These are phyloP conservation scores for Neogobius melanostomus DNA, from an alignment of 2,113 vertebrate species.

Conservation along the genomic window DNA sequence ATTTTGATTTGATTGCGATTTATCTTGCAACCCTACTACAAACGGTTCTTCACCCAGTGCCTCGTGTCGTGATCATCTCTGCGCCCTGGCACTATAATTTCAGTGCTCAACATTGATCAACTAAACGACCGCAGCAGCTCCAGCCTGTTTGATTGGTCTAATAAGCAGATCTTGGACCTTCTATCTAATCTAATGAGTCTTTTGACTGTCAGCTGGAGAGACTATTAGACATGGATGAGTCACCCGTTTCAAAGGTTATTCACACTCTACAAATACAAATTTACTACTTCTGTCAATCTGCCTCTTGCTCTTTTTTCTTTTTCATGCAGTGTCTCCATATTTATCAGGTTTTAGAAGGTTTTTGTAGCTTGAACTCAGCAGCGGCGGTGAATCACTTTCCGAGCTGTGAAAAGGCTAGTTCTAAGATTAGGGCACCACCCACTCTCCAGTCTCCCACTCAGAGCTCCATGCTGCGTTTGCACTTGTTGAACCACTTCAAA, in stretches of 20 bases:
- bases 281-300: neutral
- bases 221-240: neutral
- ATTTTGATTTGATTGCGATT: too few relatives aligned
- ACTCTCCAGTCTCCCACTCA: slow-evolving; percentile 41
- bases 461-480: slow-evolving; percentile 11
- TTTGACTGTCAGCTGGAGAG: slow-evolving; percentile 7
- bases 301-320: slow-evolving; percentile 10
- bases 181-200: slow-evolving; percentile 5
- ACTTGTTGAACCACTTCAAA: slow-evolving; percentile 26
- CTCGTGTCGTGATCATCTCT: slow-evolving; percentile 19
- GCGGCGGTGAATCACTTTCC: slow-evolving; percentile 47
- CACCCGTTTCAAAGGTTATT: neutral
- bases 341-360: slow-evolving; percentile 30
- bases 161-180: slow-evolving; percentile 5
- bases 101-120: neutral
- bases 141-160: slow-evolving; percentile 5
- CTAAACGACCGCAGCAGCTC: slow-evolving; percentile 9
- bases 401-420: slow-evolving; percentile 45
- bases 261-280: neutral
- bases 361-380: slow-evolving; percentile 24
- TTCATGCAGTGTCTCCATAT: slow-evolving; percentile 16
- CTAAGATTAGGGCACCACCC: slow-evolving; percentile 45
- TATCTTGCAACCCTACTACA: neutral
- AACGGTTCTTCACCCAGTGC: neutral
- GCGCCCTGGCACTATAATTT: slow-evolving; percentile 1